Percentiles rank a stretch among this genome's conserved stretches.
These are phyloP conservation scores for Prinia subflava DNA, from an alignment of 2,113 vertebrate species.

Conservation along the genomic window DNA sequence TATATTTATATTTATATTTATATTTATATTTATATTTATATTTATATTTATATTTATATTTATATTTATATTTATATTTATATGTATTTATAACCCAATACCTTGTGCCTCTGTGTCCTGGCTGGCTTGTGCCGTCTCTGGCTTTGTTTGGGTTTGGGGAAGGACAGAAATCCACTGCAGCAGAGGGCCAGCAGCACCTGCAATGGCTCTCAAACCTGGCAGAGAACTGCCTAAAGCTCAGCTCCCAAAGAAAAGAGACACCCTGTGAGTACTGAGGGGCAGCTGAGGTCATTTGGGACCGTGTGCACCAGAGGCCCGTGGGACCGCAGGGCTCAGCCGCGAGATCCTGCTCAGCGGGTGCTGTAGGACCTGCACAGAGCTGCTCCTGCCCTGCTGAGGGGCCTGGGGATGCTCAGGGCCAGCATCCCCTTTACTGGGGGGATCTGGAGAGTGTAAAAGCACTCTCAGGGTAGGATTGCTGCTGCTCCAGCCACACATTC, in stretches of 20 bases:
- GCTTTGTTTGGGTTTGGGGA: not conserved
- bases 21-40: too few species aligned
- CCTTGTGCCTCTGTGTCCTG: not conserved
- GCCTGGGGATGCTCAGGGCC: not conserved
- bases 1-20: too few species aligned
- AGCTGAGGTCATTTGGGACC: not conserved
- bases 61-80: too few species aligned
- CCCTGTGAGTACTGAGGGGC: not conserved
- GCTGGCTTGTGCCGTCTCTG: not conserved
- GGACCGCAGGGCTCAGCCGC: not conserved
- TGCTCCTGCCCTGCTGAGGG: not conserved
- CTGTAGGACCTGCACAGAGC: not conserved
- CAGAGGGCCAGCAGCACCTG: not conserved
- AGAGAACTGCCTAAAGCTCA: not conserved
- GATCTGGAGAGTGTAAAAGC: not conserved
- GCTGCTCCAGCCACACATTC: not conserved
- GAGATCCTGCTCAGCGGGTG: not conserved
- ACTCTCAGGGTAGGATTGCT: not conserved
- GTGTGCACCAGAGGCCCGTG: not conserved
- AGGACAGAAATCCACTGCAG: not conserved
- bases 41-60: too few species aligned
- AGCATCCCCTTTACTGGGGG: not conserved
- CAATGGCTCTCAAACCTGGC: not conserved
- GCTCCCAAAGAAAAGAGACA: not conserved
- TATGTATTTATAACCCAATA: not conserved